Conservation (phyloP, 2,888 invertebrate species). For the Pherbina coryleti region DNA sequence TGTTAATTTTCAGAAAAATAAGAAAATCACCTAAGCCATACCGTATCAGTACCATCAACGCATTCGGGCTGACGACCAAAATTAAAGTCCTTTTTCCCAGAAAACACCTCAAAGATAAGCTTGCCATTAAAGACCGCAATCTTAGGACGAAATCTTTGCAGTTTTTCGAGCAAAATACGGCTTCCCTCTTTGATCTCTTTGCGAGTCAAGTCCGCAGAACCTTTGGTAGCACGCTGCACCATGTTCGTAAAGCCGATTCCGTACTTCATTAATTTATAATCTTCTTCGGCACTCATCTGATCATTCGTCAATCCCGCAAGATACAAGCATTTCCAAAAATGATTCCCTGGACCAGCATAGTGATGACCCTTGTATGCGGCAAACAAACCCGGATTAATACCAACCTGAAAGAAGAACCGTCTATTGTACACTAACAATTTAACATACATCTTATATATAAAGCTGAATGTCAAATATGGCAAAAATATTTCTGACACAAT, state of each 20-base stretch:
- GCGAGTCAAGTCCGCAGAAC: conserved; percentile 93
- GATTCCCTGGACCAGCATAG: conserved; percentile 98
- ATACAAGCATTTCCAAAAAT: conserved; percentile 98
- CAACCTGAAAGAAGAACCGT: conserved; percentile 77
- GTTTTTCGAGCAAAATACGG: conserved; percentile 87
- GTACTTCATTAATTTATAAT: conserved; percentile 90
- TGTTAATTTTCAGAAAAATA: conserved; percentile 8
- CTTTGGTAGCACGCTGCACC: conserved; percentile 94
- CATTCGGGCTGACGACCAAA: conserved; percentile 96
- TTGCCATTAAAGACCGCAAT: conserved; percentile 99
- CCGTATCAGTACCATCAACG: conserved; percentile 93
- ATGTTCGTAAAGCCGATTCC: conserved; percentile 99
- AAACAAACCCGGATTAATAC: conserved; percentile 97
- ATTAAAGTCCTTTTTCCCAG: conserved; percentile 96
- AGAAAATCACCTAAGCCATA: conserved; percentile 71
- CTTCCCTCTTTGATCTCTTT: conserved; percentile 96
- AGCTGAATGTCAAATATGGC: no score
- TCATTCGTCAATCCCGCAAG: conserved; percentile 93
- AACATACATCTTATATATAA: no score
- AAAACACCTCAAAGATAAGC: conserved; percentile 97
- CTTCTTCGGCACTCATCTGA: conserved; percentile 96
- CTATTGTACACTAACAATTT: no score
- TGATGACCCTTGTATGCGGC: conserved; percentile 98
- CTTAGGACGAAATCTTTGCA: conserved; percentile 93
- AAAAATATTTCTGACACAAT: no score